phyloP scores from a whole-genome alignment of 2,113 vertebrate genomes.

The Epinephelus cyanopodus region DNA sequence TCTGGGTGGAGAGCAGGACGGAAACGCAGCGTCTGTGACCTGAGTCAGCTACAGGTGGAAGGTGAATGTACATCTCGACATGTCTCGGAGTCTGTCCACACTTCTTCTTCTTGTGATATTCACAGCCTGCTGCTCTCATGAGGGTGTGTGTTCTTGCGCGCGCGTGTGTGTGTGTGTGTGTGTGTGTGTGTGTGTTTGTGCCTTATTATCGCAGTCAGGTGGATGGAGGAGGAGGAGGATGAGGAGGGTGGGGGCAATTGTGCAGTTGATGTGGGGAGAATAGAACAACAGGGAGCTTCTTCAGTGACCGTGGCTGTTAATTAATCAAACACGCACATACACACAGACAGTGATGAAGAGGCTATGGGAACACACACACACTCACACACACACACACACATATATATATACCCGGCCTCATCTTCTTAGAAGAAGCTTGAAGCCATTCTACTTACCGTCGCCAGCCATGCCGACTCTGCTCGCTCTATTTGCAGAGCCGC shows the following conservation, averaged over 20 bases:
- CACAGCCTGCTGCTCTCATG: slow-evolving; percentile 39
- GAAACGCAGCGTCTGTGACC: not conserved
- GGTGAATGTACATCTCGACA: slow-evolving; percentile 24
- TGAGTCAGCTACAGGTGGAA: slow-evolving; percentile 62
- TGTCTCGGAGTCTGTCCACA: slow-evolving; percentile 27
- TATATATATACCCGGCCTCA: not conserved
- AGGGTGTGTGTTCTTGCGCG: not conserved
- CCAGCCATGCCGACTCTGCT: slow-evolving; percentile 68
- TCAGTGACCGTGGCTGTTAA: slow-evolving; percentile 59
- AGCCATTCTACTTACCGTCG: slow-evolving; percentile 63
- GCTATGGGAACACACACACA: slow-evolving; percentile 24
- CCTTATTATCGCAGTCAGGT: slow-evolving; percentile 67
- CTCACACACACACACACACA: slow-evolving; percentile 35
- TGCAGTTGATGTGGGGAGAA: slow-evolving; percentile 64
- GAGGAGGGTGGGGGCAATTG: slow-evolving; percentile 46
- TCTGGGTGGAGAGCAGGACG: not conserved
- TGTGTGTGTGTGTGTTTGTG: slow-evolving; percentile 1
- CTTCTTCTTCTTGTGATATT: slow-evolving; percentile 33
- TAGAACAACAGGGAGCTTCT: slow-evolving; percentile 71
- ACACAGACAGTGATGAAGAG: slow-evolving; percentile 48
- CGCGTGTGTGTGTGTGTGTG: not conserved
- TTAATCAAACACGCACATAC: slow-evolving; percentile 68
- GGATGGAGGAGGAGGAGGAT: slow-evolving; percentile 37
- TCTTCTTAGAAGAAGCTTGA: slow-evolving; percentile 59
- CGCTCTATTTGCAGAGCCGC: slow-evolving; percentile 75